phyloP scores from a whole-genome alignment of 2,888 invertebrate species.

The Dendrolimus pini region DNA sequence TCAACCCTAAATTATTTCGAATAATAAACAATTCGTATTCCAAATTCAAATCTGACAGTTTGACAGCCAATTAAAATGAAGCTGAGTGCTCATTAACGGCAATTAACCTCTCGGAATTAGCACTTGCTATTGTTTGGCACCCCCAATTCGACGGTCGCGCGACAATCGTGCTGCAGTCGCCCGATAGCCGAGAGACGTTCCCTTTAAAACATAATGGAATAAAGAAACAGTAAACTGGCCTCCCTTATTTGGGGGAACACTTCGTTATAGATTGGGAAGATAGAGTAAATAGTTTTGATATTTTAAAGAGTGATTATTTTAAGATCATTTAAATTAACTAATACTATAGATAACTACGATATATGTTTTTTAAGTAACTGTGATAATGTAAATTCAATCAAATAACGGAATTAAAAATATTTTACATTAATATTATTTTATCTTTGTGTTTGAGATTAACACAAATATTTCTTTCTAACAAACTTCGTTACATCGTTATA shows the following conservation, averaged over 20 bases:
- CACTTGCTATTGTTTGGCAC: constrained; percentile 36
- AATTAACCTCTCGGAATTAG: constrained; percentile 37
- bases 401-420: too few relatives aligned
- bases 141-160: constrained; percentile 24
- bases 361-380: too few relatives aligned
- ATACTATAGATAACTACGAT: too few relatives aligned
- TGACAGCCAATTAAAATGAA: constrained; percentile 31
- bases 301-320: constrained; percentile 6
- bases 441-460: too few relatives aligned
- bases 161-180: constrained; percentile 41
- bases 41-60: constrained; percentile 15
- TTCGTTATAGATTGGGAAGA: constrained; percentile 44
- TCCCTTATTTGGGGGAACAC: constrained; percentile 56
- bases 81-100: constrained; percentile 27
- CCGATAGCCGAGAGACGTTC: constrained; percentile 72
- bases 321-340: too few relatives aligned
- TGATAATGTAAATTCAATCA: too few relatives aligned
- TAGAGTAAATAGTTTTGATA: constrained; percentile 30
- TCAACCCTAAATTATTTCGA: too few relatives aligned
- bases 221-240: constrained; percentile 72
- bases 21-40: constrained; percentile 3
- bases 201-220: constrained; percentile 74
- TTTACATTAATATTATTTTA: too few relatives aligned
- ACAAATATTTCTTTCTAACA: too few relatives aligned
- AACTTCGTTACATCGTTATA: too few relatives aligned